Base-by-base conservation (phyloP, 2,888 invertebrate genomes). In the Ophion ellenae region DNA sequence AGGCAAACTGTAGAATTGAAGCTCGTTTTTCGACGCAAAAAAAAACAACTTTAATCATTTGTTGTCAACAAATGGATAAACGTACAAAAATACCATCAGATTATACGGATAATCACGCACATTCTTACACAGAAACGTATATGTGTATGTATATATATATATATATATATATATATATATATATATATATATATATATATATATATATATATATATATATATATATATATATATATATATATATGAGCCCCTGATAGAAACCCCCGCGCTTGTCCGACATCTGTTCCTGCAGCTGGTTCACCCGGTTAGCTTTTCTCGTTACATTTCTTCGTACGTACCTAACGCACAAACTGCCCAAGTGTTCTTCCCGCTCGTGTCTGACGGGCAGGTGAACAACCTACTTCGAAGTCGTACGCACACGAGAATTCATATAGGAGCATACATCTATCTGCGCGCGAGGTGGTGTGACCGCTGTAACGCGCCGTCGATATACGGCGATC, bases 211-310 rank as follows among this genome's bases (percentile, higher is more conserved):
- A 14, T 47, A 14, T 11, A 14, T 47, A 14, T 47, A 47, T 14
- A 14, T 47, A 14, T 47, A 14, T 11, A 14, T 47, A 47, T 14
- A 14, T 14, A 14, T 14, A 47, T 47, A 47, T 47, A 14, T 47
- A 47, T 3, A 14, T 40, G 45, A 59, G 32, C 20, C 61, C 47
- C 61, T 28, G 70, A 79, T 79, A 79, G 81, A 81, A 75, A 59
- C 67, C 67, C 76, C 69, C 85, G 71, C 76, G 69, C n/a, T 79
- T 73, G 73, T 81, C 83, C 81, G 83, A 86, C 86, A 86, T 86
- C 83, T 86, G 86, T 86, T 86, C 81, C 81, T 77, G 83, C 83
- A 86, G 83, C 83, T 86, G 86, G 83, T 81, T 86, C 81, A 83
- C 86, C 83, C 73, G 83, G 77, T 83, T 77, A 83, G 63, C 53